Base-by-base conservation (phyloP, 1,140 invertebrate species). In the Drosophila athabasca region DNA sequence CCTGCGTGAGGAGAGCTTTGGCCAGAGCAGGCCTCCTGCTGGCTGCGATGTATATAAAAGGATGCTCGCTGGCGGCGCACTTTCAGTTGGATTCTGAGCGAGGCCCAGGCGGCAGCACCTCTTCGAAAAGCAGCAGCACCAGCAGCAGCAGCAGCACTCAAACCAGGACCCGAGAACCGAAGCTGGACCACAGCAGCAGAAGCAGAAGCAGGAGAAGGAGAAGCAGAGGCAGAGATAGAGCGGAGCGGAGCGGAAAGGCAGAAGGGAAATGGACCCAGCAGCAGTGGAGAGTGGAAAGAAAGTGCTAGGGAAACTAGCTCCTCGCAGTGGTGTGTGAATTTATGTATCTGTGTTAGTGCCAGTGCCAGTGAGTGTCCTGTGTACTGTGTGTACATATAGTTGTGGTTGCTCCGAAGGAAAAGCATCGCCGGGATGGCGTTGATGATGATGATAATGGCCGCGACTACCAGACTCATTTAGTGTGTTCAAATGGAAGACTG, bases 81-180 rank as follows among this genome's bases (percentile, higher is more conserved):
- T 88, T 88, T 89, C 84, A 88, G 83, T 83, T 89, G 83, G 83
- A 88, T 83, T 88, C 84, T 76, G 84, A 89, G 79, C 79, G 84
- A 83, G 84, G 79, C 69, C 67, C 62, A 62, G 51, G 55, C 68
- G 73, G 60, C 75, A 72, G 39, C 77, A 64, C 35, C 53, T 13
- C 35, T 39, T 13, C 35, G 35, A 39, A 39, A 31, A 83, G 75
- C 71, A 67, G 50, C 61, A 76, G 59, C 55, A 71, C 19, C 68
- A 55, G 44, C 17, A 60, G 45, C 69, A 55, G 51, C 65, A 65
- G 59, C 61, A 51, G 17, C 17, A 19, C 17, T 19, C 17, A 24
- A 48, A 70, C 31, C 45, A 62, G 44, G 70, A 53, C 48, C 31
- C 39, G 55, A 31, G 46, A 39, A 70, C 31, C 31, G 3, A 31